phyloP scores from a whole-genome alignment of 2,888 invertebrate species.

The Eumacrocentrus americanus region DNA sequence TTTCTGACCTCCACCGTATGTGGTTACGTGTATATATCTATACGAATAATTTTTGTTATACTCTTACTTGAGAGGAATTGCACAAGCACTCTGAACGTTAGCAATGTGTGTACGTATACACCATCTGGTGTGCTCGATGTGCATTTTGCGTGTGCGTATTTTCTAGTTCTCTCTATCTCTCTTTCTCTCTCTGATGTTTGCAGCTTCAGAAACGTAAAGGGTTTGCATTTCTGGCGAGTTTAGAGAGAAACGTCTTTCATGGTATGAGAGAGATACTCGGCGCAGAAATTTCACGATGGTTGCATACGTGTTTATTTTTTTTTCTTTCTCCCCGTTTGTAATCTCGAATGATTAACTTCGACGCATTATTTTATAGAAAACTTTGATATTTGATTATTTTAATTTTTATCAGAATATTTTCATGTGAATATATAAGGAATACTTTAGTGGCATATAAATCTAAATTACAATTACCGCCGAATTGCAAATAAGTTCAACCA shows the following conservation, averaged over 20 bases:
- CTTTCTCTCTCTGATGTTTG: conserved; percentile 18
- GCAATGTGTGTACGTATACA: conserved; percentile 39
- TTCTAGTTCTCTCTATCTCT: conserved; percentile 20
- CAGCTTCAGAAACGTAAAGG: conserved; percentile 3
- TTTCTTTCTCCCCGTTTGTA: background rate
- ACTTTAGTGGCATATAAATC: background rate
- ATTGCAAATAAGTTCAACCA: background rate
- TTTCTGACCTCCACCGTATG: too few relatives aligned
- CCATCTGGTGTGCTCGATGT: conserved; percentile 56
- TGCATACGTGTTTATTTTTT: background rate
- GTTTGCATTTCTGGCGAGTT: conserved; percentile 22
- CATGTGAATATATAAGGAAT: background rate
- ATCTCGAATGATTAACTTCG: background rate
- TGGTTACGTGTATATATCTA: too few relatives aligned
- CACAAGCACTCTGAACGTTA: background rate
- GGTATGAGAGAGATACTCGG: background rate
- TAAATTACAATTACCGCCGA: background rate
- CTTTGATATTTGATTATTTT: background rate
- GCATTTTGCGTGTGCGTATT: conserved; percentile 29
- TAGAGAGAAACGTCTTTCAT: background rate
- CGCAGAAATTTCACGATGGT: conserved; percentile 6
- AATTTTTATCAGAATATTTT: background rate
- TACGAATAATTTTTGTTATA: background rate
- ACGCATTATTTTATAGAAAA: background rate
- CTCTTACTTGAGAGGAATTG: background rate